Percentiles rank a stretch among this genome's conserved stretches.
phyloP scores from a whole-genome alignment of 2,113 vertebrate genomes.

The Chroicocephalus ridibundus region DNA sequence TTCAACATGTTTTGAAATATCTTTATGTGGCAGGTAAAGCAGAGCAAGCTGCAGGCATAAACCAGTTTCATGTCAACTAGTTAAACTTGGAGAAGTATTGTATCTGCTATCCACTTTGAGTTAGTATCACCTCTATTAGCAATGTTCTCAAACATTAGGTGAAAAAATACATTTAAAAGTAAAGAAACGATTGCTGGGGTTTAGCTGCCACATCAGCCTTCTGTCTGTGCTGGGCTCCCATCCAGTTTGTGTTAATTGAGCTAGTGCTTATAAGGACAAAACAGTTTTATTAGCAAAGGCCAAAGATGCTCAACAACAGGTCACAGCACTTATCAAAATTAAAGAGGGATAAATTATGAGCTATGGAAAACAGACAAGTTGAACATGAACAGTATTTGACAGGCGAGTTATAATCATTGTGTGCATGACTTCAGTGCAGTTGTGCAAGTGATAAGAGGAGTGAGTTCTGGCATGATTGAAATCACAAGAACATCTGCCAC shows the following conservation, averaged over 20 bases:
- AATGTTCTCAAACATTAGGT: not conserved
- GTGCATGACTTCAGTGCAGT: not conserved
- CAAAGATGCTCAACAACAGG: not conserved
- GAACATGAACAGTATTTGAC: not conserved
- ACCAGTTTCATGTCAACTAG: not conserved
- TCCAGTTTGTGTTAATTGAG: not conserved
- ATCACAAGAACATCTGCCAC: slow-evolving; percentile 35
- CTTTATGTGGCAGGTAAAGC: not conserved
- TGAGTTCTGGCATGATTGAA: not conserved
- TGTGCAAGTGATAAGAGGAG: not conserved
- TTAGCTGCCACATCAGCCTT: not conserved
- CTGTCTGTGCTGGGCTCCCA: not conserved
- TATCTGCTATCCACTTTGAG: not conserved
- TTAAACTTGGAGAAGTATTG: not conserved
- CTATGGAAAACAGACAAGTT: not conserved
- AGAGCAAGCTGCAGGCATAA: not conserved
- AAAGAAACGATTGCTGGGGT: not conserved
- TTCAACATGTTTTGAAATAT: not conserved
- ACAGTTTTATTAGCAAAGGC: not conserved
- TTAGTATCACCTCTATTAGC: not conserved
- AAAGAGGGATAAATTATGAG: not conserved
- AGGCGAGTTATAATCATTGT: not conserved
- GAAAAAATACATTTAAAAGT: not conserved
- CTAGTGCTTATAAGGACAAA: not conserved
- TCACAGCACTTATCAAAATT: not conserved